Evolutionary conservation across 2,797 vertebrate genomes (phyloP).

Genomic region (Rhinoraja longicauda): DNA sequence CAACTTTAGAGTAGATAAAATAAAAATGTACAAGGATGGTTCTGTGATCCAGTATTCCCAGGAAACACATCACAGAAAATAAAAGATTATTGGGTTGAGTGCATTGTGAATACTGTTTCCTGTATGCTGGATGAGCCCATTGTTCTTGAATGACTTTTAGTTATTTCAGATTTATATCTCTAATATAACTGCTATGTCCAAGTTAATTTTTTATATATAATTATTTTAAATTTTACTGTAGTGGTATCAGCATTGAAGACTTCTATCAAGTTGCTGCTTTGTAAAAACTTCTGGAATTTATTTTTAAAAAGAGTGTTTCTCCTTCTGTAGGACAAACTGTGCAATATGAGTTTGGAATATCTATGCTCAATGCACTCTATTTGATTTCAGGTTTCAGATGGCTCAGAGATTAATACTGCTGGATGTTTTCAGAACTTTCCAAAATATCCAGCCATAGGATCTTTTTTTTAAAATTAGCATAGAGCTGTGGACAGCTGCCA

Average conservation of each 20-base stretch:
- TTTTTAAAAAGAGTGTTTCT: background rate
- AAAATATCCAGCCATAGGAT: constrained; percentile 22
- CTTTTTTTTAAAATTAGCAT: constrained; percentile 22
- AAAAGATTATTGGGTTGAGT: background rate
- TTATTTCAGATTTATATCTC: constrained; percentile 17
- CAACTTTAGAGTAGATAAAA: background rate
- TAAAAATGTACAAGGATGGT: background rate
- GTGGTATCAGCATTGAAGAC: background rate
- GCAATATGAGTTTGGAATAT: background rate
- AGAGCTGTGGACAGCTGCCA: background rate
- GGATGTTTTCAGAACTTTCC: background rate
- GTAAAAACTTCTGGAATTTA: background rate
- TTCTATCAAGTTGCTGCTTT: background rate
- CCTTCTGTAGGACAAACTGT: background rate
- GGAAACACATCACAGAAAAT: background rate
- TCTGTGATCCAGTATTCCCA: background rate
- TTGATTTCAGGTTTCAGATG: background rate
- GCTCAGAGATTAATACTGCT: background rate
- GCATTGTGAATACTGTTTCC: background rate
- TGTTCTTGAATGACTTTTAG: background rate
- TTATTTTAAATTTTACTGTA: background rate
- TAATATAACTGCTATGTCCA: background rate
- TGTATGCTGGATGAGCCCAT: background rate
- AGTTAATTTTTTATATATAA: constrained; percentile 8
- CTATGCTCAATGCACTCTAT: background rate